phyloP scores from a whole-genome alignment of 1,140 invertebrate species.

The Drosophila melanica region DNA sequence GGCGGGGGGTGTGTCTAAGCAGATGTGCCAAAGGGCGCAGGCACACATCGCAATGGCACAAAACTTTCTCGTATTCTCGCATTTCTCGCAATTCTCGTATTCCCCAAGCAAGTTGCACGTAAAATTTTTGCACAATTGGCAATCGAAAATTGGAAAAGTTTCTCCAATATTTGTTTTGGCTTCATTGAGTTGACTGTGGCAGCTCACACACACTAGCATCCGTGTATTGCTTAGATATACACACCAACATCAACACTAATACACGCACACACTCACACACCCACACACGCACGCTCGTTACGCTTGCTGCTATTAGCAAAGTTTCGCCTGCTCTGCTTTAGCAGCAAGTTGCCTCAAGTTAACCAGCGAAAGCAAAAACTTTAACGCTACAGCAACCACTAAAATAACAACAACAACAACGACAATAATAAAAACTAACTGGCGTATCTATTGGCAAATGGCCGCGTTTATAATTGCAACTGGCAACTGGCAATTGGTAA shows the following conservation, averaged over 20 bases:
- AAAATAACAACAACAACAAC: conserved; percentile 44
- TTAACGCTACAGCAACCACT: conserved; percentile 25
- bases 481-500: conserved; percentile 35
- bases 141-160: conserved; percentile 83
- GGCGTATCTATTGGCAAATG: conserved; percentile 46
- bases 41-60: conserved; percentile 63
- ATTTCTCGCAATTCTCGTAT: conserved; percentile 67
- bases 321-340: conserved; percentile 56
- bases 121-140: conserved; percentile 78
- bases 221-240: conserved; percentile 41
- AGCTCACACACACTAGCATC: conserved; percentile 26
- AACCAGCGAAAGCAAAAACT: conserved; percentile 51
- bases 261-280: conserved; percentile 19
- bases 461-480: conserved; percentile 70
- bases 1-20: background rate
- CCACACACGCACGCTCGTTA: conserved; percentile 41
- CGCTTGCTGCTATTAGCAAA: conserved; percentile 71
- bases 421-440: conserved; percentile 47
- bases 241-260: conserved; percentile 5
- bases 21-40: background rate
- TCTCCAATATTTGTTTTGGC: conserved; percentile 82
- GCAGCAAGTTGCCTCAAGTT: conserved; percentile 45
- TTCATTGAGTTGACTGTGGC: conserved; percentile 73
- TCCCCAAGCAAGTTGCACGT: conserved; percentile 67
- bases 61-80: conserved; percentile 63